These are phyloP conservation scores for Phymanthus crucifer DNA, from an alignment of 92 coral and sea anemone species.

Conservation along the genomic window DNA sequence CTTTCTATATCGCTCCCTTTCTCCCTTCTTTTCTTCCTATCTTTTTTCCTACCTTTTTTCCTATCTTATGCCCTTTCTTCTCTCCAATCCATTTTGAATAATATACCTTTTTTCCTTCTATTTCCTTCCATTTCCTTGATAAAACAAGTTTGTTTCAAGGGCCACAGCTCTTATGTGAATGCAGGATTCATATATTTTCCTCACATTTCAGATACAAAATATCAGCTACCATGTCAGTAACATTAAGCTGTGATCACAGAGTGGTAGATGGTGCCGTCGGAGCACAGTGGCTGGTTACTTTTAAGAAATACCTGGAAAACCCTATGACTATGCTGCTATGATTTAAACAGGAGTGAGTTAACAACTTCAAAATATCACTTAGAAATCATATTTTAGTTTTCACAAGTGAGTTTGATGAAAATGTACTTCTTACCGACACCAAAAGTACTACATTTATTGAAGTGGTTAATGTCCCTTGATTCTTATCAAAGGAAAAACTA, in stretches of 20 bases:
- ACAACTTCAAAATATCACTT: not conserved
- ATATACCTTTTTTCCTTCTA: too few species aligned
- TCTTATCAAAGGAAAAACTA: not conserved
- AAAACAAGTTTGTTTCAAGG: too few species aligned
- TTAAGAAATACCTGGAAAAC: slow-evolving; percentile 86
- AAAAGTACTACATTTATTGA: not conserved
- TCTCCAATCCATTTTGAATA: too few species aligned
- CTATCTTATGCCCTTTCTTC: not conserved
- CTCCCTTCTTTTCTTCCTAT: not conserved
- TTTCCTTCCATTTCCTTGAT: too few species aligned
- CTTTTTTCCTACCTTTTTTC: not conserved
- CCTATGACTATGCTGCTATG: slow-evolving; percentile 84
- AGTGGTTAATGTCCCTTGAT: not conserved
- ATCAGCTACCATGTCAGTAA: slow-evolving; percentile 87
- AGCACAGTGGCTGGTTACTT: slow-evolving; percentile 90
- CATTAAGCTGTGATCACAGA: slow-evolving; percentile 97
- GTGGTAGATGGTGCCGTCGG: slow-evolving; percentile 98
- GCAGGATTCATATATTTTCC: too few species aligned
- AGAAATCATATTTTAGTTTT: not conserved
- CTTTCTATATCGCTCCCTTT: not conserved
- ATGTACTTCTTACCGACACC: not conserved
- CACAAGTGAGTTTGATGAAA: not conserved
- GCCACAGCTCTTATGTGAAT: too few species aligned
- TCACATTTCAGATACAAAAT: slow-evolving; percentile 59
- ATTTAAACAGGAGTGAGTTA: not conserved